phyloP scores from a whole-genome alignment of 1,140 invertebrate genomes.

The Sipha flava region DNA sequence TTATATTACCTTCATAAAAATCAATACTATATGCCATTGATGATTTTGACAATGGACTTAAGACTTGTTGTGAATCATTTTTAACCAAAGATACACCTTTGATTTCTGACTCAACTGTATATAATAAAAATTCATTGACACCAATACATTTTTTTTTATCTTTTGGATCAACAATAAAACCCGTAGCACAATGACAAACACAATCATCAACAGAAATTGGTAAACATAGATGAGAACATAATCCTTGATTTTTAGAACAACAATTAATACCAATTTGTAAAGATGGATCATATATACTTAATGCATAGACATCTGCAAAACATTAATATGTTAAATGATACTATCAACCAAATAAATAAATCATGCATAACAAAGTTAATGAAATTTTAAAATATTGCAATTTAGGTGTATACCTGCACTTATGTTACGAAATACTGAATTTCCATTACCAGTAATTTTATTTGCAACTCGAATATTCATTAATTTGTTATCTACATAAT shows the following conservation, averaged over 20 bases:
- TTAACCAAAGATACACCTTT: conserved; percentile 55
- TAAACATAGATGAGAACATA: conserved; percentile 72
- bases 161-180: conserved; percentile 53
- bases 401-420: conserved; percentile 6
- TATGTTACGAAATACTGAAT: conserved; percentile 45
- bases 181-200: conserved; percentile 66
- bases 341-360: too few relatives aligned
- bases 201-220: conserved; percentile 50
- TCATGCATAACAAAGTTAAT: too few relatives aligned
- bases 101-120: conserved; percentile 59
- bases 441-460: conserved; percentile 45
- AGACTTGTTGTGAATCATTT: conserved; percentile 45
- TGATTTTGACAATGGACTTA: conserved; percentile 69
- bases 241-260: conserved; percentile 51
- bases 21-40: conserved; percentile 66
- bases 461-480: conserved; percentile 51
- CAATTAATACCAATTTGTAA: conserved; percentile 51
- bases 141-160: conserved; percentile 48
- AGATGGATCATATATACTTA: conserved; percentile 62
- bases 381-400: too few relatives aligned
- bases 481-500: conserved; percentile 54
- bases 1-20: conserved; percentile 58
- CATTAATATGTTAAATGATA: neutral
- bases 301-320: conserved; percentile 52
- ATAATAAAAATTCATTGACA: conserved; percentile 63